Evolutionary conservation across 2,888 invertebrate species (phyloP).

Genomic region (Conomelus anceps): DNA sequence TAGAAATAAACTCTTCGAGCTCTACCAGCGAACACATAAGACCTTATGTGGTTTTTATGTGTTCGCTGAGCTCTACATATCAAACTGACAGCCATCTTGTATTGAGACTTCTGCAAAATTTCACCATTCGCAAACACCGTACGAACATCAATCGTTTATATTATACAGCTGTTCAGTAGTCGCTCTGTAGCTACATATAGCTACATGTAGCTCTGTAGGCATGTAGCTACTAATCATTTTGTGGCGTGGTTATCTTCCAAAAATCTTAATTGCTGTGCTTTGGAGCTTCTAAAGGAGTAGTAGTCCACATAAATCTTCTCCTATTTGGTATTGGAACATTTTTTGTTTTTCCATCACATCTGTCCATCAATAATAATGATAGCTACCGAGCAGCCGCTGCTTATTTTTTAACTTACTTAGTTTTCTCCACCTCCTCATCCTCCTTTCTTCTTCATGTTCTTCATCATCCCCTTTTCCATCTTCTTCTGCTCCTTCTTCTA

Average conservation of each 20-base stretch:
- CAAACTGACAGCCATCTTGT: not conserved
- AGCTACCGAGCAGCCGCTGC: not conserved
- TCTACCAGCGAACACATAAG: too few relatives aligned
- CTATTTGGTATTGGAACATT: not conserved
- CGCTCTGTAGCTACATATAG: not conserved
- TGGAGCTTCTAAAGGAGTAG: not conserved
- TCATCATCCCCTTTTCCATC: too few relatives aligned
- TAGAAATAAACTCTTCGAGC: too few relatives aligned
- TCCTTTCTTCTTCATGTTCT: too few relatives aligned
- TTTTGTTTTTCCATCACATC: not conserved
- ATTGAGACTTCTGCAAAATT: not conserved
- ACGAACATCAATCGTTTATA: not conserved
- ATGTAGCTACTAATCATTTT: not conserved
- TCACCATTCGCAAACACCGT: not conserved
- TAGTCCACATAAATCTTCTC: not conserved
- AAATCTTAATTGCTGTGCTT: not conserved
- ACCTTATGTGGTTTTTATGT: too few relatives aligned
- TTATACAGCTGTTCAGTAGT: not conserved
- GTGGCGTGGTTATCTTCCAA: not conserved
- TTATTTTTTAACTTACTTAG: not conserved
- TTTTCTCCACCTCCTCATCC: too few relatives aligned
- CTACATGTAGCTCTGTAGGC: too few relatives aligned
- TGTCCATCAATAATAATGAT: not conserved
- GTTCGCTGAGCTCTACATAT: not conserved
- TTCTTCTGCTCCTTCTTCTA: too few relatives aligned